These are phyloP conservation scores for Triplophysa yarkandensis DNA, from an alignment of 2,797 vertebrate genomes.

Conservation along the genomic window DNA sequence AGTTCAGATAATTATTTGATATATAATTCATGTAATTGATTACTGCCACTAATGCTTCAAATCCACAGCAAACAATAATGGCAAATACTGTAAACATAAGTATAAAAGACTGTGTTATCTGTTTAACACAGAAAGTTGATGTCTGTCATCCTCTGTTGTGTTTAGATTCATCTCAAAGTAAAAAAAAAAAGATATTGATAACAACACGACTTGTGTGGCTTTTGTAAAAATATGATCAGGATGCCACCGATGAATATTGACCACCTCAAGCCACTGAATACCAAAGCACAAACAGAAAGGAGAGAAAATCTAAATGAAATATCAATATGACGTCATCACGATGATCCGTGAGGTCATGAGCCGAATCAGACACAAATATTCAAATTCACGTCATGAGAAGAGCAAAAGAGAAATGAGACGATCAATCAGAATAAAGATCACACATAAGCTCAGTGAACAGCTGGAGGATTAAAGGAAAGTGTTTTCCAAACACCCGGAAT, in stretches of 20 bases:
- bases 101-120: neutral
- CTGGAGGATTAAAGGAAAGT: conserved; percentile 57
- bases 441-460: neutral
- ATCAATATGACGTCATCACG: neutral
- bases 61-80: neutral
- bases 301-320: neutral
- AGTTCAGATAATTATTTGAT: neutral
- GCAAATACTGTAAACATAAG: conserved; percentile 4
- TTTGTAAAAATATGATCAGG: neutral
- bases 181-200: neutral
- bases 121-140: neutral
- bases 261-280: neutral
- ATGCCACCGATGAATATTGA: neutral
- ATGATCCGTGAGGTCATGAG: no score
- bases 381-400: neutral
- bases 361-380: no score
- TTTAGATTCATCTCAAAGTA: neutral
- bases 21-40: neutral
- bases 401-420: neutral
- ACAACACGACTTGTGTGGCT: neutral
- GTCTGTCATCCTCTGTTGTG: neutral
- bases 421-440: neutral
- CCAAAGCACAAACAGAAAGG: neutral
- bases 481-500: conserved; percentile 67
- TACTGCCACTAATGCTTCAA: neutral